phyloP scores from a whole-genome alignment of 1,140 invertebrate species.

The Meloidogyne hapla region DNA sequence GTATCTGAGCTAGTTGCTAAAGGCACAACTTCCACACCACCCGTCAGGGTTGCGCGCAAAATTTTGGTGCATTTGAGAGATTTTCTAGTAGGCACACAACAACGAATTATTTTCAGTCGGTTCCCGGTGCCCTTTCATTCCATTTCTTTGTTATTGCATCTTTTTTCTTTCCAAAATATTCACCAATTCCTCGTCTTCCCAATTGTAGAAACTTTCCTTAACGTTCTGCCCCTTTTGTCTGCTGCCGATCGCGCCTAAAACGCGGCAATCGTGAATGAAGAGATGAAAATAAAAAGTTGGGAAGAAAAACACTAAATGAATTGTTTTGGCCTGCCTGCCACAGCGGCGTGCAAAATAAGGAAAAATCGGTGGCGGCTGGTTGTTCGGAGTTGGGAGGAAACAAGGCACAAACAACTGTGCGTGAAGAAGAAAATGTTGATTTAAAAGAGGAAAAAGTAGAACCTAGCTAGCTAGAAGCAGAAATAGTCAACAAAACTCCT shows the following conservation, averaged over 20 bases:
- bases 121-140: too few relatives aligned
- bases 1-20: too few relatives aligned
- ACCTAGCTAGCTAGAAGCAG: not conserved
- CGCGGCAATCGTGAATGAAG: conserved; percentile 1
- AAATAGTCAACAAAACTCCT: not conserved
- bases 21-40: too few relatives aligned
- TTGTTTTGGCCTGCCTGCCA: not conserved
- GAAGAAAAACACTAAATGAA: not conserved
- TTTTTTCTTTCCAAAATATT: not conserved
- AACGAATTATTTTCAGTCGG: too few relatives aligned
- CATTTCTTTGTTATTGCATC: not conserved
- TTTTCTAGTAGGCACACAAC: too few relatives aligned
- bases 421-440: not conserved
- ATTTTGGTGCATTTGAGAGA: too few relatives aligned
- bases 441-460: not conserved
- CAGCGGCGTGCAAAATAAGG: not conserved
- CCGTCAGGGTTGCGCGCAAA: too few relatives aligned
- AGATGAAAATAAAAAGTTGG: not conserved
- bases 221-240: not conserved
- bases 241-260: not conserved
- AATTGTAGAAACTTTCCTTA: not conserved
- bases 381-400: not conserved
- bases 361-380: not conserved
- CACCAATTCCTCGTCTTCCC: not conserved
- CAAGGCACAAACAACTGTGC: not conserved